Base-by-base conservation (phyloP, 37 sponge, comb jelly and placozoan species). In the Halichondria panicea region DNA sequence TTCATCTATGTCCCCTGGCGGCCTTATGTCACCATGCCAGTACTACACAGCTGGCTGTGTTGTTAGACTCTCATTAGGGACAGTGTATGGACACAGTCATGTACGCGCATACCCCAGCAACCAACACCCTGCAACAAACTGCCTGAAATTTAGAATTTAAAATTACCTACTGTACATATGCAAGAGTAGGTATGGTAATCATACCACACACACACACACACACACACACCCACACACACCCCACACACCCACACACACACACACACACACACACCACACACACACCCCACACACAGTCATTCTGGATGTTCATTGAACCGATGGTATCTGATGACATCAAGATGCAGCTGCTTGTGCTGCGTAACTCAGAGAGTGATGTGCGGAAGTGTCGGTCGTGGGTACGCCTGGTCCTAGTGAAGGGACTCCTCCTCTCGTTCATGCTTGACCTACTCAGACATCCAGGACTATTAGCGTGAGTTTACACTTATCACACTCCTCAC, bases 371-470 rank as follows among this genome's bases (percentile, higher is more conserved):
- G 9, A 83, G 88, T 0, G 88, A 92, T 31, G 69, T 92, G 13
- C 74, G 68, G 71, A 82, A 83, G 63, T 87, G 92, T 65, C 72
- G 81, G 70, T 72, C 87, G 7, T 86, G 87, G 87, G 68, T 86
- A 27, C 31, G 87, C 12, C 50, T 86, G 37, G 68, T 74, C 62
- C 39, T 86, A 18, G 27, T 57, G n/a, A 79, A 86, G 46, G 54
- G 66, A 52, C 57, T 68, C 4, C 40, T 86, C 56, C 35, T 86
- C 2, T 45, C 53, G 19, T 86, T 86, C 42, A 44, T 86, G 27
- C 42, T 56, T n/a, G 80, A 79, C 52, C 80, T 86, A 22, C 87
- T 79, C 70, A 72, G 76, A 43, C 87, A 86, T 58, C 80, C 87
- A 24, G 80, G 80, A 27, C 52, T 79, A 18, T 53, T 79, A 19